Evolutionary conservation across 2,113 vertebrate species (phyloP), one percentile per base, ranked within the genome.

Genomic region (Haemorhous mexicanus): DNA sequence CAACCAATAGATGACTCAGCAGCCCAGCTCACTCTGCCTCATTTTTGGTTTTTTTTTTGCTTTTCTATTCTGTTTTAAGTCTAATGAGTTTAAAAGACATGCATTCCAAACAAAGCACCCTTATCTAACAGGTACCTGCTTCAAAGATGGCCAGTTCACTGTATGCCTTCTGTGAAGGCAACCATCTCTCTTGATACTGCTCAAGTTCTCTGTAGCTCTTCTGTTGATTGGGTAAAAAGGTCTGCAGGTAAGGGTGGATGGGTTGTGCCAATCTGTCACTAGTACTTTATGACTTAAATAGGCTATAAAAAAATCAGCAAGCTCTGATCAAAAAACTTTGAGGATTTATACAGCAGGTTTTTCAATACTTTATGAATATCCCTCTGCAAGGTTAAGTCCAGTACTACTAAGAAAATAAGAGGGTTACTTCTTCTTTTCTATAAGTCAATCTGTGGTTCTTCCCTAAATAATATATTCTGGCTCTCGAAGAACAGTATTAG

Each of bases 161-260:
- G 6, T 15, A 32, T 11, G 53, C n/a, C 55, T 47, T 53, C 41
- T 27, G 24, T 9, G 4, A 85, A 85, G 53, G 58, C 9, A 13
- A 56, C 6, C 22, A 15, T 59, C 13, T 89, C 69, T 49, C 39
- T 62, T 41, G 66, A 52, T 76, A 49, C 10, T 4, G 2, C 41
- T 43, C 19, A 61, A 68, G 16, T 44, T 87, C 39, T 50, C 21
- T 47, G 14, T 52, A 63, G 27, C 11, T 92, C 68, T 61, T 76
- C 50, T 55, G 23, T 41, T 64, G 24, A 37, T 32, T 73, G 39
- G 7, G 2, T 84, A 30, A 53, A 91, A 92, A 88, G 28, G 11
- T 33, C 46, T 76, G 22, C 43, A 64, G 3, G 3, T n/a, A 33
- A 0, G 7, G 0, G 2, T 47, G 28, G n/a, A 35, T 52, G 19